Evolutionary conservation across 1,140 invertebrate species (phyloP).

Genomic region (Andrena cerasifolii): DNA sequence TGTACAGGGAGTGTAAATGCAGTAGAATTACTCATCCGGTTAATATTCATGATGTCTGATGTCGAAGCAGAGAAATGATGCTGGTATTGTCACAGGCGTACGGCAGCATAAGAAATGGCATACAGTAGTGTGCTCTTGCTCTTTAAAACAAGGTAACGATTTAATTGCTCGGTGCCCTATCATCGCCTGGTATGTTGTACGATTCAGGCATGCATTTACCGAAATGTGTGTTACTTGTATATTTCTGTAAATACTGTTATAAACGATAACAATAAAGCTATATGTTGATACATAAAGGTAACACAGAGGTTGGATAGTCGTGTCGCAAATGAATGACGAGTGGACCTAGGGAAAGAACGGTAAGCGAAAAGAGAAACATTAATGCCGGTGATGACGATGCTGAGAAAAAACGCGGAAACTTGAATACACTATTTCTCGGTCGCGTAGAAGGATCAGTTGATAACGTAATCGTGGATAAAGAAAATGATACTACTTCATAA

Average conservation of each 20-base stretch:
- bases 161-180: slow-evolving; percentile 4
- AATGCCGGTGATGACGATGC: too few relatives aligned
- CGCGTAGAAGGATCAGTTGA: neutral
- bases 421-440: neutral
- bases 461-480: neutral
- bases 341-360: neutral
- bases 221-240: slow-evolving; percentile 51
- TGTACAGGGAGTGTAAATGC: slow-evolving; percentile 38
- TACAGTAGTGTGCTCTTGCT: neutral
- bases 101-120: slow-evolving; percentile 1
- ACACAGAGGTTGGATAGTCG: too few relatives aligned
- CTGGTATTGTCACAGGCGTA: neutral
- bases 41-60: slow-evolving; percentile 53
- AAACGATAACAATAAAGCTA: slow-evolving; percentile 46
- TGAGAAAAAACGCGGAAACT: neutral
- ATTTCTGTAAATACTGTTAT: slow-evolving; percentile 67
- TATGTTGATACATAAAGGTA: slow-evolving; percentile 42
- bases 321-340: too few relatives aligned
- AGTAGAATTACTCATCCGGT: slow-evolving; percentile 49
- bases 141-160: neutral
- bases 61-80: slow-evolving; percentile 16
- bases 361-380: neutral
- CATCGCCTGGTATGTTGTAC: neutral
- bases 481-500: slow-evolving; percentile 9
- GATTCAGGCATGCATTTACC: slow-evolving; percentile 17